These are phyloP conservation scores for Palaemon carinicauda DNA, from an alignment of 1,140 invertebrate genomes.

Conservation along the genomic window DNA sequence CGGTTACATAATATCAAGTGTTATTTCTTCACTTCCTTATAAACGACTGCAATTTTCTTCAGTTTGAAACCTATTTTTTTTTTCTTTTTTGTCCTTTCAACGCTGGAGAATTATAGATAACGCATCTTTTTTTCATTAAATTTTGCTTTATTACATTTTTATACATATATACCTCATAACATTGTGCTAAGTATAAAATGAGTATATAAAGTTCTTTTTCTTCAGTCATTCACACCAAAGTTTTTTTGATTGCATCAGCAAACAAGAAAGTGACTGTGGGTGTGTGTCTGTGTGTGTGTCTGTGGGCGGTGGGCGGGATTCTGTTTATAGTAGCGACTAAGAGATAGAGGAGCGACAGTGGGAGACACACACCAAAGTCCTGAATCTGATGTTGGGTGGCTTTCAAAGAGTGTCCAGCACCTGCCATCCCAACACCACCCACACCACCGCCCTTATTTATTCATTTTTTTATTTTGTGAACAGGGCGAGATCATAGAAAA, in stretches of 20 bases:
- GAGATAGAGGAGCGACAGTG: background rate
- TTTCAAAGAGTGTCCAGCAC: background rate
- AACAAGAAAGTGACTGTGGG: slow-evolving; percentile 41
- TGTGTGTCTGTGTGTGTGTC: background rate
- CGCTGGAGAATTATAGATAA: background rate
- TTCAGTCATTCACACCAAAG: background rate
- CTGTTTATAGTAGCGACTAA: too few species aligned
- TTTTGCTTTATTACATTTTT: too few species aligned
- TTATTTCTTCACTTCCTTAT: background rate
- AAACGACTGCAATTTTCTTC: background rate
- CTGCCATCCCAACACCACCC: background rate
- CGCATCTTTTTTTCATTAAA: too few species aligned
- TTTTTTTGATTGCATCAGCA: slow-evolving; percentile 48
- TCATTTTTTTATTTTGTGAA: too few species aligned
- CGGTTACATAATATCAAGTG: background rate
- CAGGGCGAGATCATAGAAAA: slow-evolving; percentile 51
- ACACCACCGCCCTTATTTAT: slow-evolving; percentile 9
- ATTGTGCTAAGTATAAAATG: slow-evolving; percentile 51
- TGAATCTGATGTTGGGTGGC: background rate
- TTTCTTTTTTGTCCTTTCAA: background rate
- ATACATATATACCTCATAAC: too few species aligned
- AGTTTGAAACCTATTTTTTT: background rate
- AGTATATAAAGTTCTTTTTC: slow-evolving; percentile 30
- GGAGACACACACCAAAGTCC: background rate
- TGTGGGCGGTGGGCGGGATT: too few species aligned